Evolutionary conservation across 1,140 invertebrate genomes (phyloP), one percentile per base, ranked within the genome.

Genomic region (Harlomillsia oculata): DNA sequence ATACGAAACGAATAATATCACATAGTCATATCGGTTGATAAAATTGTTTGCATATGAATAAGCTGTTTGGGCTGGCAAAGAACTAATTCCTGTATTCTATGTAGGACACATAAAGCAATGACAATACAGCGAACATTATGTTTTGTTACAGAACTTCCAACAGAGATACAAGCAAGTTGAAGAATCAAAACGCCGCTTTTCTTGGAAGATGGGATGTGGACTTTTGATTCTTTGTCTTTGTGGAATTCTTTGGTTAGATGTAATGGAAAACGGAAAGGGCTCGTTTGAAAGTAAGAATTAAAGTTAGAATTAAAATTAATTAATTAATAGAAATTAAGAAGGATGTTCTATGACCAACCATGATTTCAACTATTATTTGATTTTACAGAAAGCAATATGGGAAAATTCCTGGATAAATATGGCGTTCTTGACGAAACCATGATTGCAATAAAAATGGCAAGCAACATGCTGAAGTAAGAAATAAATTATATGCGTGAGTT

Each of bases 221-320:
- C 21, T 65, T 20, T 5, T 65, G 9, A n/a, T 65, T 14, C 34
- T 62, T 13, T 29, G 45, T 9, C 59, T 65, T 23, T 29, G 41
- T 13, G 60, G 59, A 14, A 32, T 65, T 18, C 11, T 65, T 0
- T 65, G 57, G 53, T 32, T 65, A n/a, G 63, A 65, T 21, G 32
- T 65, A 26, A 53, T 53, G n/a, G 63, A 65, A 48, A 62, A 65
- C 37, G 63, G 63, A 20, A 53, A 62, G 21, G 63, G 63, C 6
- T 43, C 43, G 9, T 65, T 65, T 50, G 56, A 59, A 37, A 65
- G 63, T 64, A 60, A 58, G 55, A n/a, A n/a, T n/a, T n/a, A 13
- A 28, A 20, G 14, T 21, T 34, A 3, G 3, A 34, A 1, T 16
- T 45, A 6, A 14, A 8, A 28, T 26, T 26, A 13, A 11, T 28